Conservation (phyloP, 2,888 invertebrate genomes). For the Acanthosepion esculentum region DNA sequence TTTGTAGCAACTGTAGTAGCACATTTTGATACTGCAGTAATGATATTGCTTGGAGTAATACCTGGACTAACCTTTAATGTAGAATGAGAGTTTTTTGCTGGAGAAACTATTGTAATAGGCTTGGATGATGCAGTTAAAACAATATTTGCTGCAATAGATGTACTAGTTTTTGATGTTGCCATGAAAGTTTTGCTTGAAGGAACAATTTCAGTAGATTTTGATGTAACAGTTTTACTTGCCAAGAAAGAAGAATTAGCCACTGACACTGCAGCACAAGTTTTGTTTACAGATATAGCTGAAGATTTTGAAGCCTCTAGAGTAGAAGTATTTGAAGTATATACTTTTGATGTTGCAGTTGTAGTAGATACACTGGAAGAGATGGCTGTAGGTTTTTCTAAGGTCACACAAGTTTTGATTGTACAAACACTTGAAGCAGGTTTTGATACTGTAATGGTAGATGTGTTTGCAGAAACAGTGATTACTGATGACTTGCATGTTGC, state of each 20-base stretch:
- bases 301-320: not conserved
- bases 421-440: not conserved
- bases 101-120: not conserved
- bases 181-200: not conserved
- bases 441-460: not conserved
- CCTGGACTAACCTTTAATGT: not conserved
- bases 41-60: not conserved
- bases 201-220: not conserved
- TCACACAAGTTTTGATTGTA: not conserved
- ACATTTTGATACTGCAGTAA: not conserved
- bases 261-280: not conserved
- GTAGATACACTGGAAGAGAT: not conserved
- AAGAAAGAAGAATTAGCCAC: not conserved
- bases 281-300: not conserved
- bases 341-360: not conserved
- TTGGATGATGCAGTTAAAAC: not conserved
- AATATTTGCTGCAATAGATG: not conserved
- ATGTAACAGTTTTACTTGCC: not conserved
- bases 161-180: not conserved
- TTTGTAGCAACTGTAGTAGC: not conserved
- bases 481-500: not conserved
- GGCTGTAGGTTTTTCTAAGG: not conserved
- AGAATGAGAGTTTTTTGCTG: not conserved
- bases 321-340: not conserved
- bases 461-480: not conserved